Base-by-base conservation (phyloP, 2,888 invertebrate genomes). In the Papilio demoleus region DNA sequence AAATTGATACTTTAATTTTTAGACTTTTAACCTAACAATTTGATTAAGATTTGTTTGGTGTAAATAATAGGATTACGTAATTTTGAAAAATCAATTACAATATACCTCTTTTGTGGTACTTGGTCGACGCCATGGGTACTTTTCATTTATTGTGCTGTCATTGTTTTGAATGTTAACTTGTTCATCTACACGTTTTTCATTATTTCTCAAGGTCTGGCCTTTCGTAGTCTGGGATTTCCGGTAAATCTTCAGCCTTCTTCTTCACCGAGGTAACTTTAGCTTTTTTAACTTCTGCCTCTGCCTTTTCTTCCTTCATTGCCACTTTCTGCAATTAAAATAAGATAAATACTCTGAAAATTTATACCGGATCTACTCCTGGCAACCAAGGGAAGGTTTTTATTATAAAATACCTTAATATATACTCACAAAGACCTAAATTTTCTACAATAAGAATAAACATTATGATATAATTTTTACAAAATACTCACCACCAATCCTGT, bases 141-240 rank as follows among this genome's bases (percentile, higher is more conserved):
- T 62, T 19, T 71, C 50, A 19, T 64, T 50, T n/a, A 62, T 60
- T 53, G 68, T 56, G 14, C 50, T 22, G 24, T 12, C 40, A 27
- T 40, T 27, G 19, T 61, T n/a, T 24, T 40, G 8, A 42, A 27
- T 42, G n/a, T 14, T 38, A n/a, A 22, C 22, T 14, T 14, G 24
- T 4, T 8, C 22, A 24, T 9, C 19, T 22, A 40, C 14, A 27
- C 6, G 12, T 17, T 36, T 38, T 59, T 40, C 27, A 24, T 60
- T 60, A n/a, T 40, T 40, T 40, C 80, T 96, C 96, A 69, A 96
- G 92, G 2, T 94, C 95, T 2, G 96, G 95, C 74, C 96, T 94
- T 38, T 96, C 96, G 79, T 97, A 97, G 83, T 97, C 96, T 11
- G 95, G 94, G 65, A 94, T 92, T 85, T 94, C 94, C 3, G 94